Evolutionary conservation across 2,888 invertebrate species (phyloP).

Genomic region (Furcula furcula): DNA sequence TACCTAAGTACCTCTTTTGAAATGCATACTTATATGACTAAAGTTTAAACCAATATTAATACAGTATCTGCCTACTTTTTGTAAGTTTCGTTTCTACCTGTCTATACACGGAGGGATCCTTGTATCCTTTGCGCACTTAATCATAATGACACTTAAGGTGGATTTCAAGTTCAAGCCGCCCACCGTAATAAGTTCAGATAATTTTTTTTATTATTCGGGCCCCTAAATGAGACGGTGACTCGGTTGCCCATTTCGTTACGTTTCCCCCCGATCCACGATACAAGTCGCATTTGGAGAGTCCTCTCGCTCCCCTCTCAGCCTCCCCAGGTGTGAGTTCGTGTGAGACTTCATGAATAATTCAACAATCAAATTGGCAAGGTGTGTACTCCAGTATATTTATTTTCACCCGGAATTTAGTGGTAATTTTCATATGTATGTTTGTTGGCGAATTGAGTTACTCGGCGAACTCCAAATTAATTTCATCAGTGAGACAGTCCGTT

Average conservation of each 20-base stretch:
- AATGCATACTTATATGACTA: too few relatives aligned
- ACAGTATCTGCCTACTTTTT: too few relatives aligned
- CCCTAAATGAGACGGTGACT: slow-evolving; percentile 53
- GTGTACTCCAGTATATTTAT: slow-evolving; percentile 73
- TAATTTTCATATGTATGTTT: slow-evolving; percentile 57
- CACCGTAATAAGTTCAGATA: slow-evolving; percentile 45
- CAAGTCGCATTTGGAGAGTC: slow-evolving; percentile 54
- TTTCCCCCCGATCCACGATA: slow-evolving; percentile 49
- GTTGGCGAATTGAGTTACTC: slow-evolving; percentile 26
- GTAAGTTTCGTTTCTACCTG: slow-evolving; percentile 9
- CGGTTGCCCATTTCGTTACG: slow-evolving; percentile 66
- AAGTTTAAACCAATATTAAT: too few relatives aligned
- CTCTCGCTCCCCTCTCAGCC: slow-evolving; percentile 39
- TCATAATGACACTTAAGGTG: slow-evolving; percentile 40
- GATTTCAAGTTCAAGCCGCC: slow-evolving; percentile 38
- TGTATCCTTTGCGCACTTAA: slow-evolving; percentile 35
- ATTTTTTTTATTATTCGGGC: slow-evolving; percentile 55
- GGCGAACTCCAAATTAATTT: slow-evolving; percentile 32
- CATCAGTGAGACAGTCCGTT: slow-evolving; percentile 1
- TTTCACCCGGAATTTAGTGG: slow-evolving; percentile 61
- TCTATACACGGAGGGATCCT: slow-evolving; percentile 15
- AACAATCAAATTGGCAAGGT: slow-evolving; percentile 77
- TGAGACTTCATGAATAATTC: slow-evolving; percentile 78
- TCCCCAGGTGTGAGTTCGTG: slow-evolving; percentile 52
- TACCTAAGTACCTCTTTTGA: too few relatives aligned